Evolutionary conservation across 1,140 invertebrate genomes (phyloP).

Genomic region (Ceratina australensis): DNA sequence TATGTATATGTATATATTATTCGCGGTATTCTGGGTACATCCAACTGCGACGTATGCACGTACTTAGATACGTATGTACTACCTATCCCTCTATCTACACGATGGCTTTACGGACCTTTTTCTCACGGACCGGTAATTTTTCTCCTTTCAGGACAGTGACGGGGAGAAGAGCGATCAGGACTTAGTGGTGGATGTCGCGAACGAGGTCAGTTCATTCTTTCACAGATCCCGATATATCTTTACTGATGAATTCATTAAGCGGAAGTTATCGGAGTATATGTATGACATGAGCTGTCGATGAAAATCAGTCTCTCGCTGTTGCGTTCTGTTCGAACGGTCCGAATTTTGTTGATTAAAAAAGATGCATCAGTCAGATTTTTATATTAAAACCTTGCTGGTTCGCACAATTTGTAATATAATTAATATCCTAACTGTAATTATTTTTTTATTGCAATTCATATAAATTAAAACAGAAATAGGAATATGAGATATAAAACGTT

Average conservation of each 20-base stretch:
- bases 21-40: too few species aligned
- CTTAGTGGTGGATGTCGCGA: constrained; percentile 94
- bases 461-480: too few species aligned
- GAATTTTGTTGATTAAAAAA: not conserved
- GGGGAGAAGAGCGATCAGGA: constrained; percentile 93
- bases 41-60: too few species aligned
- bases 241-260: constrained; percentile 15
- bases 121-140: constrained; percentile 9
- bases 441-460: too few species aligned
- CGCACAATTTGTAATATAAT: too few species aligned
- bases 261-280: not conserved
- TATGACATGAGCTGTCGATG: not conserved
- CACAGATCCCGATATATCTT: not conserved
- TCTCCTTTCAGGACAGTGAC: constrained; percentile 85
- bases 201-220: constrained; percentile 83
- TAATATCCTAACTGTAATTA: too few species aligned
- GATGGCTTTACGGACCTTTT: not conserved
- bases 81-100: not conserved
- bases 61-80: too few species aligned
- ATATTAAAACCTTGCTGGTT: too few species aligned
- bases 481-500: too few species aligned
- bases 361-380: not conserved
- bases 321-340: too few species aligned
- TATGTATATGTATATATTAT: too few species aligned
- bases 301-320: constrained; percentile 17